These are phyloP conservation scores for Stegophylla sp. DNA, from an alignment of 2,888 invertebrate species.

Conservation along the genomic window DNA sequence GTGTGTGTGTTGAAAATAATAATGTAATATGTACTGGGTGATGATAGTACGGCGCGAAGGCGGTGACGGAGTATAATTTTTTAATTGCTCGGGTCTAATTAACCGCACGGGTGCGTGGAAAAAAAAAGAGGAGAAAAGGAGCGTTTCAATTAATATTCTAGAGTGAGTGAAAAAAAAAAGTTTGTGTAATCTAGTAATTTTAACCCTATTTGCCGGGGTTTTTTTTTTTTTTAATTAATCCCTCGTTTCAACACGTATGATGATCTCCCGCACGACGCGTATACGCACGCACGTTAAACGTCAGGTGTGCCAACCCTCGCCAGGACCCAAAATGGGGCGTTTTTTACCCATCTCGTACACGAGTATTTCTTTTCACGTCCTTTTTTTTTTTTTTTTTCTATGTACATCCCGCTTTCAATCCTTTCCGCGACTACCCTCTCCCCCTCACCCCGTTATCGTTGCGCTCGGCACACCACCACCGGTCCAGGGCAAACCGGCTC, in stretches of 20 bases:
- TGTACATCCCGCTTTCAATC: background rate
- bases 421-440: background rate
- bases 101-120: background rate
- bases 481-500: slow-evolving; percentile 19
- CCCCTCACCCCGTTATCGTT: background rate
- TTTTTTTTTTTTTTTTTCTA: too few relatives aligned
- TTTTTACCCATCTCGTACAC: background rate
- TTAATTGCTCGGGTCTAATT: slow-evolving; percentile 49
- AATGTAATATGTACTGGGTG: slow-evolving; percentile 5
- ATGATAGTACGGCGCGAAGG: slow-evolving; percentile 29
- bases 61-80: slow-evolving; percentile 41
- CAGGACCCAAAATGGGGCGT: background rate
- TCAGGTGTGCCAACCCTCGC: slow-evolving; percentile 45
- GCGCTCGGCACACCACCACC: background rate
- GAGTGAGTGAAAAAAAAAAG: slow-evolving; percentile 26
- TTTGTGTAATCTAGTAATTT: slow-evolving; percentile 45
- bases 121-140: background rate
- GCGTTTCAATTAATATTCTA: slow-evolving; percentile 46
- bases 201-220: slow-evolving; percentile 10
- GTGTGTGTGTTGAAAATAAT: background rate
- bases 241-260: slow-evolving; percentile 48
- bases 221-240: slow-evolving; percentile 53
- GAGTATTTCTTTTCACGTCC: background rate
- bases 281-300: slow-evolving; percentile 22
- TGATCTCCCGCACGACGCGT: slow-evolving; percentile 14